Conservation (phyloP, 2,888 invertebrate species). For the Yponomeuta sedellus region DNA sequence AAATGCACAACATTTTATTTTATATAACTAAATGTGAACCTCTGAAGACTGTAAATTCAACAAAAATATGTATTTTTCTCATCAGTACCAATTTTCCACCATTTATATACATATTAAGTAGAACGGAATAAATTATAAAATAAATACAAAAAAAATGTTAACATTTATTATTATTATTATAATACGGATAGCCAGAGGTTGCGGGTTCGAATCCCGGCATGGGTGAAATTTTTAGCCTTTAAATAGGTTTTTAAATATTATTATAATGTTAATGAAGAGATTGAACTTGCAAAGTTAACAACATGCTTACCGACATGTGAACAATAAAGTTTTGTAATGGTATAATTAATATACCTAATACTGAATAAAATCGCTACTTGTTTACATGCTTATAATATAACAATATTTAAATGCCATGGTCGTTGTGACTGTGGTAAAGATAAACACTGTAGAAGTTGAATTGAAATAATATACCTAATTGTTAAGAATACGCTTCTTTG, state of each 20-base stretch:
- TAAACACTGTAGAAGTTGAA: neutral
- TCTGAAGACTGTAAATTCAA: neutral
- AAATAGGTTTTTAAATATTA: too few relatives aligned
- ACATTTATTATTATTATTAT: neutral
- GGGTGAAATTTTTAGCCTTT: too few relatives aligned
- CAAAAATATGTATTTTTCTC: neutral
- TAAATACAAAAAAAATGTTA: neutral
- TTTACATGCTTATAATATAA: neutral
- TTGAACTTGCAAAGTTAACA: too few relatives aligned
- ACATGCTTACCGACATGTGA: too few relatives aligned
- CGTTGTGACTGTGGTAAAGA: neutral
- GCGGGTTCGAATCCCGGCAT: too few relatives aligned
- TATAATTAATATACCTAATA: too few relatives aligned
- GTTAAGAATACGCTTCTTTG: constrained; percentile 58
- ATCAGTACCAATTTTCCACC: neutral
- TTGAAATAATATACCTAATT: constrained; percentile 1
- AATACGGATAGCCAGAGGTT: too few relatives aligned
- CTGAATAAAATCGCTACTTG: too few relatives aligned
- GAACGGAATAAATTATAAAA: neutral
- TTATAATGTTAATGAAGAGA: too few relatives aligned
- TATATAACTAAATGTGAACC: constrained; percentile 27
- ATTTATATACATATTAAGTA: neutral
- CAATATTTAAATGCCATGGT: neutral
- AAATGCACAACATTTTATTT: constrained; percentile 41
- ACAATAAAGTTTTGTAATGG: too few relatives aligned